These are phyloP conservation scores for Dromococcyx pavoninus DNA, from an alignment of 2,797 vertebrate species.

Conservation along the genomic window DNA sequence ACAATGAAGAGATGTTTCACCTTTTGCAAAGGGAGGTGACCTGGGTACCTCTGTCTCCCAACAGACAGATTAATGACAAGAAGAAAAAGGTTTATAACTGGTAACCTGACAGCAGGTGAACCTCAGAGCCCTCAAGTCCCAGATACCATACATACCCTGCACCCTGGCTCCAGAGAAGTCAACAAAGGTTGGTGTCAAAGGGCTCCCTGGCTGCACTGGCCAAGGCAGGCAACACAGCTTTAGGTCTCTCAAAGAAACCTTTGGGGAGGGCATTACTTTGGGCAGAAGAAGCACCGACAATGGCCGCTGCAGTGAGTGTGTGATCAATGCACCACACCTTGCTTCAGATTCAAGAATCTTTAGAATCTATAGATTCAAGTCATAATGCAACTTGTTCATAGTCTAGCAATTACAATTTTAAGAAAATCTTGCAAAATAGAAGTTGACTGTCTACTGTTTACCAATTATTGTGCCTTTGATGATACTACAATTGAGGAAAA, in stretches of 20 bases:
- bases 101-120: background rate
- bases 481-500: background rate
- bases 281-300: background rate
- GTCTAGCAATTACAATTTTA: background rate
- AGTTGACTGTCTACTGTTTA: background rate
- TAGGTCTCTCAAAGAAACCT: background rate
- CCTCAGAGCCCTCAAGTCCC: background rate
- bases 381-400: background rate
- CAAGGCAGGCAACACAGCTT: background rate
- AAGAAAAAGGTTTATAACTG: background rate
- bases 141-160: background rate
- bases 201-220: background rate
- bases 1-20: fast-evolving
- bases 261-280: fast-evolving
- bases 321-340: background rate
- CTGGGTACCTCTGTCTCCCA: background rate
- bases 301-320: background rate
- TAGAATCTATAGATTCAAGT: background rate
- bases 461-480: background rate
- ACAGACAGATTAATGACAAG: background rate
- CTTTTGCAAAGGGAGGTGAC: background rate
- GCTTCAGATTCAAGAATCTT: too few species aligned
- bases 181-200: background rate
- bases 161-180: background rate
- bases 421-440: background rate